Conservation (phyloP, 2,797 vertebrate species). For the Cryptoblepharus egeriae region DNA sequence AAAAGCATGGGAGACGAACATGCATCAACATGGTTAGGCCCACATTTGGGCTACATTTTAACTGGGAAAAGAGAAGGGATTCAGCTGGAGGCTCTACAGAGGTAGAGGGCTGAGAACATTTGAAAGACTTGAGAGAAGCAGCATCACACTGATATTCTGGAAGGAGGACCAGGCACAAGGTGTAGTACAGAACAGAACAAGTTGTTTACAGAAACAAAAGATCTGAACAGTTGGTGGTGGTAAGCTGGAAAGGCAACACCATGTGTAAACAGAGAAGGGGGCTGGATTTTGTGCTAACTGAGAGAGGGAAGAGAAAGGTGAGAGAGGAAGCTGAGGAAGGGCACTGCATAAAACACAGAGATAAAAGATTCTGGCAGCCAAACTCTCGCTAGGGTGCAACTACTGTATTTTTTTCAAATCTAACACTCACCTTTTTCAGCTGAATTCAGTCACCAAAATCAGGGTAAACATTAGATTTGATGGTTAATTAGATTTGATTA, state of each 20-base stretch:
- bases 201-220: background rate
- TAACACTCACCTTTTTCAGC: too few species aligned
- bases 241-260: background rate
- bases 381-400: too few species aligned
- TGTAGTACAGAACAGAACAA: background rate
- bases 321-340: constrained; percentile 42
- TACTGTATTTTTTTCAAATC: too few species aligned
- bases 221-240: background rate
- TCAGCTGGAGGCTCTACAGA: background rate
- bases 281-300: background rate
- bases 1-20: background rate
- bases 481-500: too few species aligned
- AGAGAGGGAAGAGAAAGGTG: background rate
- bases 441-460: too few species aligned
- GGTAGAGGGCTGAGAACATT: background rate
- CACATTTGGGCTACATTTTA: background rate
- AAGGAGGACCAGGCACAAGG: background rate
- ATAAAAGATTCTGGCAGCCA: background rate
- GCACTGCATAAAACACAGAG: constrained; percentile 26
- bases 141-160: background rate
- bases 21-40: background rate
- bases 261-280: background rate
- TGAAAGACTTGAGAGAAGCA: background rate
- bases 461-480: too few species aligned
- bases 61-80: background rate